phyloP scores from a whole-genome alignment of 2,113 vertebrate species.

The Callospermophilus lateralis region DNA sequence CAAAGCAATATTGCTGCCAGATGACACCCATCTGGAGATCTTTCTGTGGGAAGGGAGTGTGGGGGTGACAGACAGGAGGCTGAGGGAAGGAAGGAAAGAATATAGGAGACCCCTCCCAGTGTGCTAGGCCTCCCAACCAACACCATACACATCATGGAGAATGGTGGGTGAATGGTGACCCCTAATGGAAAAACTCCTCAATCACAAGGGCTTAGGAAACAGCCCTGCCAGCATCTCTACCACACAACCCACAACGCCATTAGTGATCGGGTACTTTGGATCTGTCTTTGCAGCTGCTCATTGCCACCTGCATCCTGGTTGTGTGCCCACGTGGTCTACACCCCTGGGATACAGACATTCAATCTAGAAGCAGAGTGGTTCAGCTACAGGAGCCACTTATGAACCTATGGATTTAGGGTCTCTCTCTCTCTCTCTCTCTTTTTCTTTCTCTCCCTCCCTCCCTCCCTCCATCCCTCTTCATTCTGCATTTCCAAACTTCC shows the following conservation, averaged over 20 bases:
- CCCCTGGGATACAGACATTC: not conserved
- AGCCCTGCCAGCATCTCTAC: not conserved
- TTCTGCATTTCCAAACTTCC: accelerated
- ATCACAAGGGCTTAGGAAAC: not conserved
- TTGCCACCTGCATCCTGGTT: no score
- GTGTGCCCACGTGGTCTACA: not conserved
- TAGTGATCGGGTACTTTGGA: not conserved
- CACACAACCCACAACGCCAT: no score
- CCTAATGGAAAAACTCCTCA: not conserved
- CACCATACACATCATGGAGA: not conserved
- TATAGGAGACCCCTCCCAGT: not conserved
- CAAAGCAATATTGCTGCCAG: not conserved
- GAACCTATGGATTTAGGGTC: accelerated
- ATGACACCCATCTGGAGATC: not conserved
- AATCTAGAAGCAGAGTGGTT: not conserved
- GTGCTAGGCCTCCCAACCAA: not conserved
- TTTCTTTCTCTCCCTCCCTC: no score
- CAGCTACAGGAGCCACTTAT: accelerated
- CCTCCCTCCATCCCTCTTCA: not conserved
- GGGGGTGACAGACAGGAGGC: not conserved
- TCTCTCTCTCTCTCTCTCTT: no score
- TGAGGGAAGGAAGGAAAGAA: not conserved
- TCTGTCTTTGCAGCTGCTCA: not conserved
- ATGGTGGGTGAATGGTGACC: not conserved
- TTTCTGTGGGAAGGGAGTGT: not conserved